Evolutionary conservation across 2,888 invertebrate genomes (phyloP).

Genomic region (Acleris holmiana): DNA sequence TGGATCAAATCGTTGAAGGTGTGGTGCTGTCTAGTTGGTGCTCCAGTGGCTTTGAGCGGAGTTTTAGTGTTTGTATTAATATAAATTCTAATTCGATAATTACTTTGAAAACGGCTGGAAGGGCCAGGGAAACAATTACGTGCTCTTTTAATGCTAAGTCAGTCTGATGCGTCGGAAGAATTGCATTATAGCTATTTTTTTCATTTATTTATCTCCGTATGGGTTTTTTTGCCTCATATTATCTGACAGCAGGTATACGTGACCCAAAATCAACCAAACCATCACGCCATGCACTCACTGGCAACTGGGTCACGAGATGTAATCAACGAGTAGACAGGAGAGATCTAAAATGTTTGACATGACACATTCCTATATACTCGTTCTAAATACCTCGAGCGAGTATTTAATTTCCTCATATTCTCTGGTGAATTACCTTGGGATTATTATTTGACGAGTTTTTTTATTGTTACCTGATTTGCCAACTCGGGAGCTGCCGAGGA

Average conservation of each 20-base stretch:
- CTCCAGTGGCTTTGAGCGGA: too few relatives aligned
- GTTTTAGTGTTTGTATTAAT: too few relatives aligned
- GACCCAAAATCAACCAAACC: constrained; percentile 39
- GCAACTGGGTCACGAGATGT: constrained; percentile 59
- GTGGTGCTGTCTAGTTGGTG: constrained; percentile 32
- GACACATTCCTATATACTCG: constrained; percentile 35
- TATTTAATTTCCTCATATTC: constrained; percentile 24
- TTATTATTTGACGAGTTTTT: constrained; percentile 41
- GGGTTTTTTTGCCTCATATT: too few relatives aligned
- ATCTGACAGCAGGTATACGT: constrained; percentile 41
- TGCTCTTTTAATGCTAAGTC: too few relatives aligned
- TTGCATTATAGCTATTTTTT: too few relatives aligned
- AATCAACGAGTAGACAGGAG: constrained; percentile 36
- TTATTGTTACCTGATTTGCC: constrained; percentile 90
- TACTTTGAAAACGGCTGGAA: too few relatives aligned
- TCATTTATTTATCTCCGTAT: too few relatives aligned
- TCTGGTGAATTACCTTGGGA: background rate
- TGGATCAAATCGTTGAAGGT: constrained; percentile 40
- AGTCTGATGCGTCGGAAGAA: too few relatives aligned
- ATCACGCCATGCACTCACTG: constrained; percentile 52
- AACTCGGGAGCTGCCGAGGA: constrained; percentile 90
- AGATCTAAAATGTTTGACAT: constrained; percentile 39
- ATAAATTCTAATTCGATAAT: too few relatives aligned
- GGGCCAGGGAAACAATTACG: too few relatives aligned
- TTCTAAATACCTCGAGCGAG: constrained; percentile 24